Conservation (phyloP, 2,113 vertebrate genomes). For the Odontesthes bonariensis region DNA sequence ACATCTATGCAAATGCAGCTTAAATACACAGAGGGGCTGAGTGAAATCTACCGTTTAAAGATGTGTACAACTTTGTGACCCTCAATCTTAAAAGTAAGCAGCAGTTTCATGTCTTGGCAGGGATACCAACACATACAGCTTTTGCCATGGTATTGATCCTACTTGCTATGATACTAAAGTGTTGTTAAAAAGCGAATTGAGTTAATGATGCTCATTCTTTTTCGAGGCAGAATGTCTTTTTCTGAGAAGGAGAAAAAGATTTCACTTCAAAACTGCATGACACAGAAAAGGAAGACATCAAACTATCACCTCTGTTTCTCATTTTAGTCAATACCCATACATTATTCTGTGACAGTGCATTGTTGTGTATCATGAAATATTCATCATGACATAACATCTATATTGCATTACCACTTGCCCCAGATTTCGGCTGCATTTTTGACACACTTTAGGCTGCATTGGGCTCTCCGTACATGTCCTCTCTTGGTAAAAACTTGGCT, state of each 20-base stretch:
- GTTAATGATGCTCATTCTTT: slow-evolving; percentile 3
- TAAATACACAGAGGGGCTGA: slow-evolving; percentile 13
- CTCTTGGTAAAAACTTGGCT: slow-evolving; percentile 40
- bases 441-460: slow-evolving; percentile 61
- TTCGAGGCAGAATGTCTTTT: neutral
- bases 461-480: slow-evolving; percentile 29
- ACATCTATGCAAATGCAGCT: slow-evolving; percentile 26
- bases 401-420: slow-evolving; percentile 75
- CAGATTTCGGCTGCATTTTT: slow-evolving; percentile 74
- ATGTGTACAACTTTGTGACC: slow-evolving; percentile 7
- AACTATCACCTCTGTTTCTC: slow-evolving; percentile 38
- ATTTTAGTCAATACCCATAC: slow-evolving; percentile 49
- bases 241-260: slow-evolving; percentile 8
- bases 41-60: slow-evolving; percentile 5
- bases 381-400: slow-evolving; percentile 70
- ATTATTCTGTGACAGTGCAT: slow-evolving; percentile 61
- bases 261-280: slow-evolving; percentile 30
- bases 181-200: slow-evolving; percentile 1
- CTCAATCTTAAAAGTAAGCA: neutral
- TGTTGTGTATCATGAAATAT: slow-evolving; percentile 72
- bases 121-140: neutral
- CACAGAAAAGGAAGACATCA: slow-evolving; percentile 27
- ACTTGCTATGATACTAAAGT: neutral
- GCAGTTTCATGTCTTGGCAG: neutral
- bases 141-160: slow-evolving; percentile 29